phyloP scores from a whole-genome alignment of 2,113 vertebrate genomes.

The Myiozetetes cayanensis region DNA sequence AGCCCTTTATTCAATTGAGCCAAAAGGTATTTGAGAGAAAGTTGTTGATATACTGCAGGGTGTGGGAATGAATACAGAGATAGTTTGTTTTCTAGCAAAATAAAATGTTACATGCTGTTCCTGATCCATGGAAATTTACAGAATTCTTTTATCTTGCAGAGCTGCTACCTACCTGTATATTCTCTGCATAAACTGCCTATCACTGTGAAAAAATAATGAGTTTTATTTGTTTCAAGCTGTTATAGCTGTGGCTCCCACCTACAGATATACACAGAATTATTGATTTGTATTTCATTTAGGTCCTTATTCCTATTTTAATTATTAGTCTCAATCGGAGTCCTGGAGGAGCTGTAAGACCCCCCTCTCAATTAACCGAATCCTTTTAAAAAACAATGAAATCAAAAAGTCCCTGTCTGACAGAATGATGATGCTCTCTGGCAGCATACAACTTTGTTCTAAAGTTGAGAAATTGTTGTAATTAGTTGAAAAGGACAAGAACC shows the following conservation, averaged over 20 bases:
- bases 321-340: background rate
- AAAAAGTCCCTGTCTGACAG: background rate
- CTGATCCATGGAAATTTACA: background rate
- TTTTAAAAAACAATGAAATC: background rate
- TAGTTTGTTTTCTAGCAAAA: conserved; percentile 7
- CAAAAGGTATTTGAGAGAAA: conserved; percentile 38
- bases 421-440: background rate
- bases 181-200: background rate
- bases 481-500: background rate
- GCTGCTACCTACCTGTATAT: background rate
- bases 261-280: background rate
- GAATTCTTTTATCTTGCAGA: background rate
- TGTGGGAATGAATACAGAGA: conserved; percentile 8
- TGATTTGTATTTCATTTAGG: background rate
- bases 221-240: background rate
- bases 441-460: background rate
- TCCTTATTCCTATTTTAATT: background rate
- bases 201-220: background rate
- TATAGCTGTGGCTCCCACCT: background rate
- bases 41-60: background rate
- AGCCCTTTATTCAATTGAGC: conserved; percentile 4
- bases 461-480: background rate
- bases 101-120: background rate
- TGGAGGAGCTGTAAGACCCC: background rate
- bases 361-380: background rate